Evolutionary conservation across 2,888 invertebrate species (phyloP), one percentile per base, ranked within the genome.

Genomic region (Tipula helvola): DNA sequence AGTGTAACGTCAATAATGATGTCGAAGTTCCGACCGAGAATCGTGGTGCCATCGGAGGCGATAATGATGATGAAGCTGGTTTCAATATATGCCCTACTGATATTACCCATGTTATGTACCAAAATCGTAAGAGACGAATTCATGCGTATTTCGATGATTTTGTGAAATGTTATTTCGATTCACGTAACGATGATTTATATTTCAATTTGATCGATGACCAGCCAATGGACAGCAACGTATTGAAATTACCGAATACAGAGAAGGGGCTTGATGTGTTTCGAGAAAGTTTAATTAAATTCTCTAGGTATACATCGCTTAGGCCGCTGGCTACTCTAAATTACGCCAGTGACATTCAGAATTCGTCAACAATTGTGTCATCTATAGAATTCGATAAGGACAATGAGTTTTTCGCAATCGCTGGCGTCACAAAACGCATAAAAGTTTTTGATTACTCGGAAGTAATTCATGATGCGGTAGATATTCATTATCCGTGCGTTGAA

Each of bases 331-430:
- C 97, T 5, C 92, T 98, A 4, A 96, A 96, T 88, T 98, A 98
- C 91, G 96, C 97, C 88, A 96, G 95, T 89, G 98, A 98, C 91
- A 94, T 97, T 86, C 96, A 96, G 90, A 96, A 96, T 90, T 96
- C 95, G 90, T 96, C 96, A 3, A 96, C 96, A 5, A 96, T 97
- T 88, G 96, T 96, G 5, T 96, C 96, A 36, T 97, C 97, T 89
- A 98, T 98, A 89, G 98, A 98, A 91, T 98, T 98, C 92, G 98
- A 98, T 91, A 97, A 97, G 91, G 98, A 98, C 91, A 96, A 97
- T 90, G 98, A 98, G 92, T 96, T 96, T 91, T 98, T 98, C 92
- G 98, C 98, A 0, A 97, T 98, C 89, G 98, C 98, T 44, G 98
- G 98, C 3, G 98, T 98, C 12, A 98, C 98, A 0, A 97, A 97